Evolutionary conservation across 2,113 vertebrate genomes (phyloP), one percentile per base, ranked within the genome.

Genomic region (Pseudorhombus dupliciocellatus): DNA sequence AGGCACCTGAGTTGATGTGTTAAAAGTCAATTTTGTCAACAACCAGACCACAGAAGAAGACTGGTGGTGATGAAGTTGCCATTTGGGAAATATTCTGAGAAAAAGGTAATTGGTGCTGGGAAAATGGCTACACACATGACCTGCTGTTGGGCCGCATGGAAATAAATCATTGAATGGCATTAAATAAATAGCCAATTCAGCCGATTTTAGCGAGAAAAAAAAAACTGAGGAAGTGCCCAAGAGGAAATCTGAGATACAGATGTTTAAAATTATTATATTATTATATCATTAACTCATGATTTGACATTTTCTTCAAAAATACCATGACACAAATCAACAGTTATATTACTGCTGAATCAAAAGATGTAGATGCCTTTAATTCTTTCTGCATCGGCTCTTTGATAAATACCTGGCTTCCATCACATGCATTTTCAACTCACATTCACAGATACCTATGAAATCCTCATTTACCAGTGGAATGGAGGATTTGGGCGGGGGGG

Each of bases 1-100:
- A 57, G 57, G 28, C 73, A 52, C 60, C 20, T 63, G 46, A 73
- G 65, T 85, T 78, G 4, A 84, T 79, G 64, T 1, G 64, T 20
- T 2, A 6, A 18, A 61, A 67, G 44, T 67, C 1, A 24, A 50
- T 26, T 65, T 34, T 65, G 34, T 37, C 34, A 37, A 12, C 2
- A 50, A 55, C 18, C 28, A 42, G 65, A 70, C 20, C 28, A 22
- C 66, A 10, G 6, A 52, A 61, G 66, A 42, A 42, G 24, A 66
- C 22, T 48, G 22, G 22, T 14, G 66, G 24, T 37, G 70, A 73
- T 7, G 31, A 2, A 40, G 54, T 52, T 44, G 53, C 40, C 0
- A 15, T 64, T 59, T 56, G 57, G 21, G 63, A 26, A 54, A 6
- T 58, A 1, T 55, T 76, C 11, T 68, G 18, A 15, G 15, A 30